These are phyloP conservation scores for Leuciscus waleckii DNA, from an alignment of 2,797 vertebrate genomes.

Conservation along the genomic window DNA sequence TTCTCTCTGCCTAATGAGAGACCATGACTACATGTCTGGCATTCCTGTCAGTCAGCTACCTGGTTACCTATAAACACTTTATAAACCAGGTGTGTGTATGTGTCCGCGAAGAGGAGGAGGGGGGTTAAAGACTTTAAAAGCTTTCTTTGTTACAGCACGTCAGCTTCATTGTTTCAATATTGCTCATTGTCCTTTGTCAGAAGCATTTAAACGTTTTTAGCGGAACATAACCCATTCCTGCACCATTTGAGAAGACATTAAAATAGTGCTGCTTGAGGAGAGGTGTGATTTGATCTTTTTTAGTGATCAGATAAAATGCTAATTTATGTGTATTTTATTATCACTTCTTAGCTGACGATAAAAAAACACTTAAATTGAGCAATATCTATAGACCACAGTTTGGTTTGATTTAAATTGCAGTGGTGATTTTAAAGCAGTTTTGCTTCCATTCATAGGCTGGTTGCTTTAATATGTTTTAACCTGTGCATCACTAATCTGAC, in stretches of 20 bases:
- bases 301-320: background rate
- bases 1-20: slow-evolving; percentile 52
- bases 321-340: background rate
- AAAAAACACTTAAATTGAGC: no score
- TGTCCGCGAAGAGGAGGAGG: background rate
- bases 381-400: no score
- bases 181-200: slow-evolving; percentile 18
- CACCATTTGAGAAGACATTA: background rate
- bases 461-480: background rate
- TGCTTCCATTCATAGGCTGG: background rate
- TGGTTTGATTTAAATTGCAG: no score
- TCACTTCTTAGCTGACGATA: background rate
- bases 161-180: slow-evolving; percentile 8
- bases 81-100: slow-evolving; percentile 56
- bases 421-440: background rate
- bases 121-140: slow-evolving; percentile 21
- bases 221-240: background rate
- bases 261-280: background rate
- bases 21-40: slow-evolving; percentile 45
- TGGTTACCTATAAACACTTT: slow-evolving; percentile 57
- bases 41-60: slow-evolving; percentile 57
- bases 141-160: slow-evolving; percentile 30
- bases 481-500: slow-evolving; percentile 13
- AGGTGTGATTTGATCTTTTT: background rate
- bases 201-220: background rate